A percentile compares a stretch with the other conserved stretches of the same genome.
Evolutionary conservation across 2,113 vertebrate species (phyloP).

Genomic region (Ginglymostoma cirratum): DNA sequence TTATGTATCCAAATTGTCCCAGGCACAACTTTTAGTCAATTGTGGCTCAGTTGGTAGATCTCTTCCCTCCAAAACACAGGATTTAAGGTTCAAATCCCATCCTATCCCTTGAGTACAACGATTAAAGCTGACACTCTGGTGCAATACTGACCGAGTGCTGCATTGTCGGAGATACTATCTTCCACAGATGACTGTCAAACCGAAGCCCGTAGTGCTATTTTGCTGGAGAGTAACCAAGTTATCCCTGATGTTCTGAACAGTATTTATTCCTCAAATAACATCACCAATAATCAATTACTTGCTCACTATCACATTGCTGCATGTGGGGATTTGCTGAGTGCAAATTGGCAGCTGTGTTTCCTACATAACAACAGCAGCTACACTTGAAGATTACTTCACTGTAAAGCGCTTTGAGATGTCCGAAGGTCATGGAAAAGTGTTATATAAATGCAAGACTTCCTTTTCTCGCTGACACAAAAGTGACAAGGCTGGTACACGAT

Average conservation of each 20-base stretch:
- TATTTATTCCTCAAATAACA: neutral
- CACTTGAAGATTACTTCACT: neutral
- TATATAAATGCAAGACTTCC: neutral
- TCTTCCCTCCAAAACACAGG: no score
- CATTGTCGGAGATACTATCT: no score
- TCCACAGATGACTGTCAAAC: neutral
- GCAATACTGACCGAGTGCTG: no score
- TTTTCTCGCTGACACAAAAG: neutral
- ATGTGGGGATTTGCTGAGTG: neutral
- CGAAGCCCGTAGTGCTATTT: neutral
- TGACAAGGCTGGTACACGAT: neutral
- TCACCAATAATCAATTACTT: neutral
- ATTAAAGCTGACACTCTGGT: no score
- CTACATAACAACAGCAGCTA: neutral
- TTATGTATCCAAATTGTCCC: neutral
- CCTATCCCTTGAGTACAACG: no score
- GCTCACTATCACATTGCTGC: neutral
- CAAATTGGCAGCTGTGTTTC: neutral
- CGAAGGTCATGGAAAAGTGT: neutral
- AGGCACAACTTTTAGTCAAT: neutral
- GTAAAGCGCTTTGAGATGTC: neutral
- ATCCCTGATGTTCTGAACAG: no score
- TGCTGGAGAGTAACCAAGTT: neutral
- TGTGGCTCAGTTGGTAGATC: no score
- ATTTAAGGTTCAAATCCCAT: no score